These are phyloP conservation scores for Clarias magur DNA, from an alignment of 2,113 vertebrate species.

Conservation along the genomic window DNA sequence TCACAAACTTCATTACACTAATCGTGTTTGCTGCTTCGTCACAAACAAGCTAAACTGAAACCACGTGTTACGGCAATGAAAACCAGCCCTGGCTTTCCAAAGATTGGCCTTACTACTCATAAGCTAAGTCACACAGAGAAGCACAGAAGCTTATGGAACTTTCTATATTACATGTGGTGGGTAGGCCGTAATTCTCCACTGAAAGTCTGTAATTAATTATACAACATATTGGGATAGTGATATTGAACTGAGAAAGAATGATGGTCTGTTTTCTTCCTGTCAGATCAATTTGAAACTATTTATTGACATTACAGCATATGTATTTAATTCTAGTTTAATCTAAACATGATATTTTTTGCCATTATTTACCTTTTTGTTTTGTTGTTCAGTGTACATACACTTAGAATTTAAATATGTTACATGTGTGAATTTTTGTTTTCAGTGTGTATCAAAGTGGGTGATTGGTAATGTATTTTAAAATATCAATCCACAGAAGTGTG, in stretches of 20 bases:
- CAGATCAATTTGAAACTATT: too few species aligned
- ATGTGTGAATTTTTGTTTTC: too few species aligned
- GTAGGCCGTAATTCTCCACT: neutral
- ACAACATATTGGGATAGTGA: neutral
- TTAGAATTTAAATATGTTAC: too few species aligned
- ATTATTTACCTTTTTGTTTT: neutral
- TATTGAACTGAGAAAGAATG: neutral
- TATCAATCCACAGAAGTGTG: neutral
- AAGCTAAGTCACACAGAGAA: neutral
- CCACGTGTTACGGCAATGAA: constrained; percentile 65
- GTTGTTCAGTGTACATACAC: neutral
- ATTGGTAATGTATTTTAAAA: neutral
- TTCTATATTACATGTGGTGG: neutral
- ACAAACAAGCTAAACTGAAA: constrained; percentile 65
- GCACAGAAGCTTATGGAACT: neutral
- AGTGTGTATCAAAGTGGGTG: neutral
- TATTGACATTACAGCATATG: too few species aligned
- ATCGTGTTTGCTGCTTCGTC: constrained; percentile 5
- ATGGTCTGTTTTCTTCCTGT: neutral
- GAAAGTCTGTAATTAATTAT: neutral
- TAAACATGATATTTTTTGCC: neutral
- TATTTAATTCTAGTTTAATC: too few species aligned
- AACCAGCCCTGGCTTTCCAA: constrained; percentile 59
- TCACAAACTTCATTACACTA: constrained; percentile 17
- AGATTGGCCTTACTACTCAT: neutral